Conservation (phyloP, 2,888 invertebrate species). For the Itoplectis maculator region DNA sequence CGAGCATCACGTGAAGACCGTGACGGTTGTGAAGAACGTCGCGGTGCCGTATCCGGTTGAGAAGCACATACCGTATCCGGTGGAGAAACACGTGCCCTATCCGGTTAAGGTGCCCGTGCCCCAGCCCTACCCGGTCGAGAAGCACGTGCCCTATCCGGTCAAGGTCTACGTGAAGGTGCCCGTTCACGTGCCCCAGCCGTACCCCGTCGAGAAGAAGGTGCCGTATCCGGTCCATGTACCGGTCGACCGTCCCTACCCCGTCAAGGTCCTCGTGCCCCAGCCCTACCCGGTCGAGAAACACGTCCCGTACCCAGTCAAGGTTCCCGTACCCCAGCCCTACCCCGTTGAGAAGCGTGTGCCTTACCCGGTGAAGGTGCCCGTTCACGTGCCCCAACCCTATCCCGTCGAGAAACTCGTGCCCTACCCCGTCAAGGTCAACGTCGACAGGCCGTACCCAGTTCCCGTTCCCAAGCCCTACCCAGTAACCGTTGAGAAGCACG, state of each 20-base stretch:
- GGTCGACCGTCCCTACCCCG: constrained; percentile 92
- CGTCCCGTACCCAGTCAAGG: constrained; percentile 91
- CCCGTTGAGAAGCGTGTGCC: constrained; percentile 92
- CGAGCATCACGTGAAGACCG: constrained; percentile 87
- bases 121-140: constrained; percentile 90
- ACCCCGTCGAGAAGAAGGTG: constrained; percentile 92
- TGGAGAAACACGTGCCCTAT: constrained; percentile 89
- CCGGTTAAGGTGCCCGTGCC: constrained; percentile 87
- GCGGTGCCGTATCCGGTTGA: constrained; percentile 83
- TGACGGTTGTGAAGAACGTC: constrained; percentile 89
- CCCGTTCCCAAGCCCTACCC: constrained; percentile 90
- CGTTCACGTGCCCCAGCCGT: constrained; percentile 91
- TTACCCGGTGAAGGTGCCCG: constrained; percentile 91
- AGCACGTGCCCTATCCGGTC: constrained; percentile 90
- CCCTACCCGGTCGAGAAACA: constrained; percentile 93
- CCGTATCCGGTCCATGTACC: constrained; percentile 89
- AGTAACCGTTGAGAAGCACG: constrained; percentile 86
- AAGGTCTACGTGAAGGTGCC: constrained; percentile 93
- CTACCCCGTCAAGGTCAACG: constrained; percentile 88
- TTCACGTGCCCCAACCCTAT: constrained; percentile 91
- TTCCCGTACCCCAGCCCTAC: constrained; percentile 89
- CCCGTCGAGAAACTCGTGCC: constrained; percentile 91
- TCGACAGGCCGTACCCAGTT: constrained; percentile 87
- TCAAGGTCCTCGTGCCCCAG: constrained; percentile 91
- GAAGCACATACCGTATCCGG: constrained; percentile 87